Evolutionary conservation across 2,888 invertebrate genomes (phyloP), one percentile per base, ranked within the genome.

Genomic region (Leptopilina myrica): DNA sequence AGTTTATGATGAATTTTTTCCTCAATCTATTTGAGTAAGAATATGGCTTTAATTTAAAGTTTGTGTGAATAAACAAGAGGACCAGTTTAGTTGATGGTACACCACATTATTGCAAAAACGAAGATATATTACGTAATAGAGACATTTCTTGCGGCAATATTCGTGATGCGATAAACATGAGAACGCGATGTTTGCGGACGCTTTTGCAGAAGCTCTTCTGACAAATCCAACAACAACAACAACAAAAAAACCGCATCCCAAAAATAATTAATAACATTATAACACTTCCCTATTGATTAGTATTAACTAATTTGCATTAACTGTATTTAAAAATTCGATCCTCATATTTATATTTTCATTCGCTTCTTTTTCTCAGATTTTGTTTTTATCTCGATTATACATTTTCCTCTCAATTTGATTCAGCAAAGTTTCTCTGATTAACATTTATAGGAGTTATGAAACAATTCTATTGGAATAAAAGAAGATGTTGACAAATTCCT

Each of bases 91-190:
- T 40, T 53, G 69, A 49, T 14, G 64, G 53, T 46, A 53, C 73
- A 75, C 64, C 77, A 77, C 75, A 69, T 49, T 80, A 83, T 85
- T 85, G 86, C 83, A 84, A 84, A 85, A 84, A 84, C 82, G 49
- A n/a, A 64, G 66, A 40, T 53, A 62, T 67, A 81, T 87, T 87
- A 83, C 83, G 86, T 83, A 88, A 87, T 64, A 64, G 79, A 80
- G 80, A 79, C 81, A 80, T 84, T 82, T 83, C 77, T 84, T 83
- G 85, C 66, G 62, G 83, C 82, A 85, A 85, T 82, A 76, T 73
- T 73, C 73, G 73, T 73, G n/a, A 56, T 33, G 80, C 64, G 84
- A 83, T 84, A 83, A 84, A 80, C 78, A 80, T 75, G 67, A 64
- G 76, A 77, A 81, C 79, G 83, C 80, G 83, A 82, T 83, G 84